Base-by-base conservation (phyloP, 2,113 vertebrate species). In the Spermophilus dauricus region DNA sequence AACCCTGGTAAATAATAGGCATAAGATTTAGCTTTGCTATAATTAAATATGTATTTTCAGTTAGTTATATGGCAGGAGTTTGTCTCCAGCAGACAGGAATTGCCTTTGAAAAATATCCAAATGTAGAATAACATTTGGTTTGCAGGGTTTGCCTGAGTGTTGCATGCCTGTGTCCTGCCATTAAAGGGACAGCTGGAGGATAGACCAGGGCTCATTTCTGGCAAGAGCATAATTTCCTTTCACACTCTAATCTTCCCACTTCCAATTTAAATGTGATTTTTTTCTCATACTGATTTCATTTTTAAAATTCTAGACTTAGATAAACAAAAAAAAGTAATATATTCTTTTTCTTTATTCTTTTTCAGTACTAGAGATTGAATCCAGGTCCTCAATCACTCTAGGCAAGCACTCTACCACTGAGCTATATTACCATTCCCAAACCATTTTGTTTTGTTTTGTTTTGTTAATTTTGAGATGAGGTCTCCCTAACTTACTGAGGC, bases 41-140 rank as follows among this genome's bases (percentile, higher is more conserved):
- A 51, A 86, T 94, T 96, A 85, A 42, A 0, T 83, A 34, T n/a
- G 45, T 18, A 94, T 96, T 91, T 97, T 83, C 56, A 58, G 20
- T 58, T 42, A 95, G 87, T 97, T 10, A 2, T 1, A 0, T 6
- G 65, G 91, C 89, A 86, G 69, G 93, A 83, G 5, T n/a, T 91
- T 86, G 86, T 87, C 89, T 98, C 88, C 90, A 97, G 88, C n/a
- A 97, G 86, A 82, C 53, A 96, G 58, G 28, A 97, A 85, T 89
- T 96, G 82, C 1, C 2, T 89, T 93, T 97, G 96, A 73, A 78
- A 97, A 96, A 63, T 58, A 37, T 4, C 39, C 51, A 82, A 87
- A 87, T 17, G 22, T 34, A 80, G 42, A 58, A 11, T 53, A 58
- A 24, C 12, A 91, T 89, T 93, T 84, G 51, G 37, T 70, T 30